A percentile compares a stretch with the other conserved stretches of the same genome.
phyloP scores from a whole-genome alignment of 2,888 invertebrate genomes.

The Lithophane semibrunnea region DNA sequence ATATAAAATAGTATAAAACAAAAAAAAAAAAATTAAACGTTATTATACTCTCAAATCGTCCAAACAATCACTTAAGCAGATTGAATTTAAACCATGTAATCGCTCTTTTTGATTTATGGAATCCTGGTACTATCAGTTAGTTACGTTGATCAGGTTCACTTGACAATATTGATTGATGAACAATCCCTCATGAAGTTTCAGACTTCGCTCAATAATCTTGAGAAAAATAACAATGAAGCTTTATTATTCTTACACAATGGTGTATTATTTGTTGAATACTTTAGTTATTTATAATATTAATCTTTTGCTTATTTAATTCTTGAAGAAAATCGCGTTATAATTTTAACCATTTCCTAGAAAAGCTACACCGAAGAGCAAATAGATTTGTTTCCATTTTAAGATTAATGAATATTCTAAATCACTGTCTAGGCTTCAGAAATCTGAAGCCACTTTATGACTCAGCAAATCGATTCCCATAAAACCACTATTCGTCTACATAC shows the following conservation, averaged over 20 bases:
- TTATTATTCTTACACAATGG: neutral
- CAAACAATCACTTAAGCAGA: constrained; percentile 36
- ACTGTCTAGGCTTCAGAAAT: neutral
- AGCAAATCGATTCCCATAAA: constrained; percentile 13
- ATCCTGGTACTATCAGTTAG: constrained; percentile 39
- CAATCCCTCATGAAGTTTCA: constrained; percentile 25
- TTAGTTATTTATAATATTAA: neutral
- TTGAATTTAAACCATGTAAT: constrained; percentile 47
- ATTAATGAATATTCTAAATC: neutral
- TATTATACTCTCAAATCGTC: neutral
- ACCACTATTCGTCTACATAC: constrained; percentile 10
- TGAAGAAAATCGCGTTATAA: neutral
- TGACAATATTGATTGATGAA: constrained; percentile 62
- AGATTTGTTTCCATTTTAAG: neutral
- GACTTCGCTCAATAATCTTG: constrained; percentile 34
- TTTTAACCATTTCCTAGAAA: too few relatives aligned
- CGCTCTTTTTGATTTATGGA: constrained; percentile 55
- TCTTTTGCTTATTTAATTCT: neutral
- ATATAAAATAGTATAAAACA: too few relatives aligned
- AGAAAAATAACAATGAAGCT: constrained; percentile 21
- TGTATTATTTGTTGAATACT: neutral
- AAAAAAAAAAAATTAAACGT: neutral
- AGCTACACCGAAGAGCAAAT: neutral
- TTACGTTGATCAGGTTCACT: constrained; percentile 54
- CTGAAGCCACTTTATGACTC: constrained; percentile 20